Evolutionary conservation across 64 coral and sea anemone genomes (phyloP), one percentile per base, ranked within the genome.

Genomic region (Montipora capricornis): DNA sequence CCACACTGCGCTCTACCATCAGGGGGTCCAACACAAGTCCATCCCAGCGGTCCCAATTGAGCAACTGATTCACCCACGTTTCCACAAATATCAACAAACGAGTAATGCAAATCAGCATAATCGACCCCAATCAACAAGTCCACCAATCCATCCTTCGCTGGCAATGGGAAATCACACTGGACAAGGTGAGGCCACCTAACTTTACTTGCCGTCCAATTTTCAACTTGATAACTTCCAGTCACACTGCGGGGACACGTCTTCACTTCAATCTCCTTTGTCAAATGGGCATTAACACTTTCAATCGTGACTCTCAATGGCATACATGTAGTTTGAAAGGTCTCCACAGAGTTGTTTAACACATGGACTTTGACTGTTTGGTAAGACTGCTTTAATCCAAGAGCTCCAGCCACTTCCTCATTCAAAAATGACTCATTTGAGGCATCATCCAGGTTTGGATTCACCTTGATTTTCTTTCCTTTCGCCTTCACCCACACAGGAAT

Each of bases 221-320:
- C 93, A 13, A 95, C 81, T 69, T 83, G 83, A 80, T 95, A 95
- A 20, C 24, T 87, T 49, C 89, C 84, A 5, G 90, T 88, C 4
- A 91, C 82, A 62, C 46, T 19, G 57, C 80, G 59, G 52, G 94
- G 89, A 77, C 76, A 95, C 2, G 94, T 91, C 66, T 95, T 91
- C 61, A 91, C 94, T 76, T 82, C 81, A 49, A 92, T 92, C 13
- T 80, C 77, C 24, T 77, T 95, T 46, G 24, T 82, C 22, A 92
- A 95, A 73, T 91, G 79, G 0, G 88, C 89, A 87, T 66, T 80
- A 57, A 95, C 88, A 91, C 66, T 94, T 88, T 95, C 93, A 52
- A 95, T 78, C 12, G 78, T 57, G 9, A 87, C n/a, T 11, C 2
- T 80, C 10, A 91, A 83, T 8, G 89, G 94, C 89, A 95, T 91